phyloP scores from a whole-genome alignment of 2,113 vertebrate genomes.

The Labeo catla region DNA sequence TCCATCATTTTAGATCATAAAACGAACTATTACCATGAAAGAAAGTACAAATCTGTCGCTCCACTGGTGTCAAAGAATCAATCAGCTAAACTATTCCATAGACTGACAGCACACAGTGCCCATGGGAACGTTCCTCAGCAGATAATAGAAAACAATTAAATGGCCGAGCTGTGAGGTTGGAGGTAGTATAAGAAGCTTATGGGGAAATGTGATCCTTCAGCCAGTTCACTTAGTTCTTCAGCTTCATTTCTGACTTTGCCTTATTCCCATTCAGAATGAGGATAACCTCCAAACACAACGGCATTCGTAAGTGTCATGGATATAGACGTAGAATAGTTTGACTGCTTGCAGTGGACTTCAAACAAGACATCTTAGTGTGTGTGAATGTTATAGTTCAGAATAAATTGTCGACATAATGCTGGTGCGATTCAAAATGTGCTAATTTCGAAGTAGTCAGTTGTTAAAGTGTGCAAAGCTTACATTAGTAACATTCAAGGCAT shows the following conservation, averaged over 20 bases:
- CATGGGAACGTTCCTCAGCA: conserved; percentile 53
- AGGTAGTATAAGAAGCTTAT: conserved; percentile 62
- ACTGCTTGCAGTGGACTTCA: conserved; percentile 9
- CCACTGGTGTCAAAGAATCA: conserved; percentile 52
- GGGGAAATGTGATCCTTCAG: conserved; percentile 52
- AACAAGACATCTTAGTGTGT: neutral
- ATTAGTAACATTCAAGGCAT: neutral
- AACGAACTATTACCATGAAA: neutral
- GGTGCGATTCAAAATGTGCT: neutral
- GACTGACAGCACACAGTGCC: conserved; percentile 36
- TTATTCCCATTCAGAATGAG: conserved; percentile 47
- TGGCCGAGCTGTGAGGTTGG: conserved; percentile 57
- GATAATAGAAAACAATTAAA: conserved; percentile 62
- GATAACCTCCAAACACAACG: conserved; percentile 42
- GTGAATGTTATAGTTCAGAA: neutral
- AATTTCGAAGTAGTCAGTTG: neutral
- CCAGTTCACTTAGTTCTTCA: conserved; percentile 56
- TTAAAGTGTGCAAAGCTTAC: neutral
- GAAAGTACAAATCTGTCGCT: conserved; percentile 27
- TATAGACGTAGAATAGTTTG: conserved; percentile 17
- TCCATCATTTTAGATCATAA: neutral
- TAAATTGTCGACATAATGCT: neutral
- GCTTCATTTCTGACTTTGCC: conserved; percentile 51
- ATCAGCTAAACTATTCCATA: conserved; percentile 47
- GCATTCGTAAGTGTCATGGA: conserved; percentile 30